Percentiles rank a stretch among this genome's conserved stretches.
phyloP scores from a whole-genome alignment of 2,888 invertebrate species.

The Nomada flava region DNA sequence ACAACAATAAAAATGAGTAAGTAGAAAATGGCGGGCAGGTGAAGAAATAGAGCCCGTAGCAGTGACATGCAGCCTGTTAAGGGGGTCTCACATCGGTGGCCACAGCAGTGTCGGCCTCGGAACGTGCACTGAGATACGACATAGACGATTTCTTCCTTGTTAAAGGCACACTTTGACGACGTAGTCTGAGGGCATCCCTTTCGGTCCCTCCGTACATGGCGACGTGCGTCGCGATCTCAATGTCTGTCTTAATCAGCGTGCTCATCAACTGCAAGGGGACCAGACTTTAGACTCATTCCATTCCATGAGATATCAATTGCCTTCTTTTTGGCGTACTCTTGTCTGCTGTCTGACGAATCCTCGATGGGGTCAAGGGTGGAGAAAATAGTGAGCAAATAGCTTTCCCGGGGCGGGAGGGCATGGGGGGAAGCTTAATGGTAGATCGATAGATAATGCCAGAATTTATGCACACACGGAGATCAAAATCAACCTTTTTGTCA shows the following conservation, averaged over 20 bases:
- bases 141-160: constrained; percentile 84
- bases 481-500: constrained; percentile 14
- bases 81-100: constrained; percentile 82
- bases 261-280: constrained; percentile 88
- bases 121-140: constrained; percentile 83
- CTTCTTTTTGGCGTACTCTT: constrained; percentile 15
- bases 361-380: constrained; percentile 37
- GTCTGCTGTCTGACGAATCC: constrained; percentile 40
- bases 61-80: constrained; percentile 75
- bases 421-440: constrained; percentile 5
- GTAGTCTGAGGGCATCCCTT: constrained; percentile 82
- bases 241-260: constrained; percentile 91
- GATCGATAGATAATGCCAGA: constrained; percentile 35
- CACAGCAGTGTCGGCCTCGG: constrained; percentile 82
- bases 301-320: not conserved
- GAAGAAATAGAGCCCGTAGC: constrained; percentile 57
- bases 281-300: constrained; percentile 68
- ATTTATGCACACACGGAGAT: constrained; percentile 45
- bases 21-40: constrained; percentile 37
- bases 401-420: not conserved
- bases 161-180: constrained; percentile 82
- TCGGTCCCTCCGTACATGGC: constrained; percentile 83
- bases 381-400: constrained; percentile 25
- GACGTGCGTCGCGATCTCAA: constrained; percentile 86
- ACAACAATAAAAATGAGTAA: constrained; percentile 8